phyloP scores from a whole-genome alignment of 2,888 invertebrate species.

The Villa cingulata region DNA sequence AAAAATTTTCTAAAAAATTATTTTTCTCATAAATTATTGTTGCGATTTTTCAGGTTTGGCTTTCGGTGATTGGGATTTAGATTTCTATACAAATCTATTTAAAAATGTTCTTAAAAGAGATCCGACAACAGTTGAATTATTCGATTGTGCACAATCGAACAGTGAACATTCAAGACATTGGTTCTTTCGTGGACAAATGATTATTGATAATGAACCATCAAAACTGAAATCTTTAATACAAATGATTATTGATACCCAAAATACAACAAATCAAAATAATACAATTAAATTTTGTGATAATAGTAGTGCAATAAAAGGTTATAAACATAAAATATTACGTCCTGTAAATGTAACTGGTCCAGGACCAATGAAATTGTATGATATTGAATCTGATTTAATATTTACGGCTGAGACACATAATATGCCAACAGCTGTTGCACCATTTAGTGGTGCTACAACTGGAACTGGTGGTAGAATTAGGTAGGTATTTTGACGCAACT shows the following conservation, averaged over 20 bases:
- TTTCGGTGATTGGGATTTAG: conserved; percentile 85
- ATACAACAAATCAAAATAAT: conserved; percentile 75
- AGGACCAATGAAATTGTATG: conserved; percentile 45
- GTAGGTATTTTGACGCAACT: too few species aligned
- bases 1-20: background rate
- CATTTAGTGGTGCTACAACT: conserved; percentile 95
- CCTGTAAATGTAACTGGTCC: conserved; percentile 48
- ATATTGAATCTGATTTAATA: conserved; percentile 68
- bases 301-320: conserved; percentile 87
- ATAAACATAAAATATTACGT: conserved; percentile 50
- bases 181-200: conserved; percentile 90
- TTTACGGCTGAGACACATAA: conserved; percentile 99
- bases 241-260: conserved; percentile 85
- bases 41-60: conserved; percentile 50
- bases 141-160: conserved; percentile 95
- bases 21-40: background rate
- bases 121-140: conserved; percentile 94
- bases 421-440: conserved; percentile 94
- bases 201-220: conserved; percentile 62
- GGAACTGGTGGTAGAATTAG: conserved; percentile 88
- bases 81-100: conserved; percentile 81
- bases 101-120: conserved; percentile 68
- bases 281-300: conserved; percentile 96
- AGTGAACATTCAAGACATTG: conserved; percentile 98
- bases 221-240: conserved; percentile 73